These are phyloP conservation scores for Ormyrus labotus DNA, from an alignment of 2,888 invertebrate species.

Conservation along the genomic window DNA sequence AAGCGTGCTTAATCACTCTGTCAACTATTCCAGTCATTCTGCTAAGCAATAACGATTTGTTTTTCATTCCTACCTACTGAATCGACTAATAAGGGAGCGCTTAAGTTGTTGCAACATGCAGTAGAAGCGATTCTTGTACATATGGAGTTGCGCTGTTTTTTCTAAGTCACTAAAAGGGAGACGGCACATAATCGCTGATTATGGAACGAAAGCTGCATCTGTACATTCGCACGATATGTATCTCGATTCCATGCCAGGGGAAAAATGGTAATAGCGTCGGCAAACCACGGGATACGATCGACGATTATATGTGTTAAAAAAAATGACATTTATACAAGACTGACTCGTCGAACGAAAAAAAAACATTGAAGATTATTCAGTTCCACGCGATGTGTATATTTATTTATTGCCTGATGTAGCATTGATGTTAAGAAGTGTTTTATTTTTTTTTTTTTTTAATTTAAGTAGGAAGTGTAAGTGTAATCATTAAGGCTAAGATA, in stretches of 20 bases:
- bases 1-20: slow-evolving; percentile 31
- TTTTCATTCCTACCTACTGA: neutral
- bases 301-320: slow-evolving; percentile 33
- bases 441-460: slow-evolving; percentile 36
- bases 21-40: slow-evolving; percentile 50
- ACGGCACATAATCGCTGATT: slow-evolving; percentile 44
- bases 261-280: neutral
- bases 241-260: slow-evolving; percentile 39
- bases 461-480: slow-evolving; percentile 39
- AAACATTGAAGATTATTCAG: slow-evolving; percentile 52
- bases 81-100: slow-evolving; percentile 19
- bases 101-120: slow-evolving; percentile 46
- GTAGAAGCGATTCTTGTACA: slow-evolving; percentile 18
- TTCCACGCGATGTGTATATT: slow-evolving; percentile 65
- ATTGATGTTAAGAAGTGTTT: slow-evolving; percentile 46
- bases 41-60: slow-evolving; percentile 46
- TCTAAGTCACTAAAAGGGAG: slow-evolving; percentile 51
- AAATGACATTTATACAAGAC: slow-evolving; percentile 59
- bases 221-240: slow-evolving; percentile 36
- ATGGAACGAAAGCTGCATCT: slow-evolving; percentile 23
- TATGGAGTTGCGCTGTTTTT: slow-evolving; percentile 27
- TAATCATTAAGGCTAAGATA: slow-evolving; percentile 21
- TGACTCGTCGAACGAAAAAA: slow-evolving; percentile 59
- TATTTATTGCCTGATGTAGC: slow-evolving; percentile 63
- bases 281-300: slow-evolving; percentile 27